Evolutionary conservation across 2,888 invertebrate species (phyloP).

Genomic region (Octodonta nipae): DNA sequence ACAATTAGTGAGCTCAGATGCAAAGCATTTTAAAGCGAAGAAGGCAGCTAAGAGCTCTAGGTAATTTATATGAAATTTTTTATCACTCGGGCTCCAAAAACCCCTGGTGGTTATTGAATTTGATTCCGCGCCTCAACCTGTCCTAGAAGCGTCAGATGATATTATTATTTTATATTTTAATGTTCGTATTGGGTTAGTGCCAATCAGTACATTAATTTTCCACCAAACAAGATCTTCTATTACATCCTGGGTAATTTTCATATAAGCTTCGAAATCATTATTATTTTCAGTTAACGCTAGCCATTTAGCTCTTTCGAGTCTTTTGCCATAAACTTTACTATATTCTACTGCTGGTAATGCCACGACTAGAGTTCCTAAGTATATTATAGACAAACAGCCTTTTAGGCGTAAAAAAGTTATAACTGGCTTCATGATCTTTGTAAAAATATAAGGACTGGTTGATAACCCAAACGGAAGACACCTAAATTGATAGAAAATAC

Average conservation of each 20-base stretch:
- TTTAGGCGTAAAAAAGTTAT: slow-evolving; percentile 7
- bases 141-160: slow-evolving; percentile 9
- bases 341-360: slow-evolving; percentile 23
- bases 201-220: slow-evolving; percentile 2
- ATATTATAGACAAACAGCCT: slow-evolving; percentile 12
- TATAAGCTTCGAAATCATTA: slow-evolving; percentile 4
- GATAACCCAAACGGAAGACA: slow-evolving; percentile 13
- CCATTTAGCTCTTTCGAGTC: slow-evolving; percentile 11
- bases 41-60: slow-evolving; percentile 9
- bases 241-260: slow-evolving; percentile 3
- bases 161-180: slow-evolving; percentile 9
- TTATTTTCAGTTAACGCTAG: slow-evolving; percentile 8
- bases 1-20: slow-evolving; percentile 4
- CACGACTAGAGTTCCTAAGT: slow-evolving; percentile 15
- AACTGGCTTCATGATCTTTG: slow-evolving; percentile 18
- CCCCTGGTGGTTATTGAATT: slow-evolving; percentile 9
- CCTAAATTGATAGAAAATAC: slow-evolving; percentile 14
- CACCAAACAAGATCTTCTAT: slow-evolving; percentile 6
- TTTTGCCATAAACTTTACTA: slow-evolving; percentile 22
- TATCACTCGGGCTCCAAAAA: slow-evolving; percentile 14
- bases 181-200: slow-evolving; percentile 3
- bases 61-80: slow-evolving; percentile 12
- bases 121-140: slow-evolving; percentile 17
- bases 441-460: slow-evolving; percentile 16
- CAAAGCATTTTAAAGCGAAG: slow-evolving; percentile 11